phyloP scores from a whole-genome alignment of 2,113 vertebrate genomes.

The Centrocercus urophasianus region DNA sequence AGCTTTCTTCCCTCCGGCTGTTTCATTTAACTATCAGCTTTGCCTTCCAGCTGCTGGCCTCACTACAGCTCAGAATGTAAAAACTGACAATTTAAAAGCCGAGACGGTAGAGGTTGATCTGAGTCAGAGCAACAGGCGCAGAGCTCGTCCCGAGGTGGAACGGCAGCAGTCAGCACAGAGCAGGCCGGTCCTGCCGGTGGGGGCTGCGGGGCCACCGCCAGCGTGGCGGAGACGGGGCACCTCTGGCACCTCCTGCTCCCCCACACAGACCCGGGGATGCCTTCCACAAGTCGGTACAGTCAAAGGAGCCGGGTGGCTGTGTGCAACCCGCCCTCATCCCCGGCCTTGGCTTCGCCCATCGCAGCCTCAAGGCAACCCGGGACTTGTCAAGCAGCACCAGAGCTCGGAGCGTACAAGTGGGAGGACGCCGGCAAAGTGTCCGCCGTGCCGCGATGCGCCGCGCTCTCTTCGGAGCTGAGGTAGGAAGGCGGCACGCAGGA shows the following conservation, averaged over 20 bases:
- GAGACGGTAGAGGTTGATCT: neutral
- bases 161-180: neutral
- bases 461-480: neutral
- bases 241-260: constrained; percentile 9
- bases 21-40: neutral
- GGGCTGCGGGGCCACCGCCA: neutral
- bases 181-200: neutral
- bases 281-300: neutral
- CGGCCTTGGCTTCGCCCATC: neutral
- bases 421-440: neutral
- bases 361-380: neutral
- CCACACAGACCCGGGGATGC: neutral
- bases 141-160: neutral
- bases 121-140: neutral
- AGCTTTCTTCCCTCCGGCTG: neutral
- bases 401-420: neutral
- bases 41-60: neutral
- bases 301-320: neutral
- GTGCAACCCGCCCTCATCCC: neutral
- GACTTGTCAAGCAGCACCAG: neutral
- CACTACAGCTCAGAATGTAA: neutral
- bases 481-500: neutral
- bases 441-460: constrained; percentile 9
- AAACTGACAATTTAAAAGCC: neutral
- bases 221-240: too few relatives aligned